phyloP scores from a whole-genome alignment of 37 sponge, comb jelly and placozoan species.

The Diacarnus erythraeanus region DNA sequence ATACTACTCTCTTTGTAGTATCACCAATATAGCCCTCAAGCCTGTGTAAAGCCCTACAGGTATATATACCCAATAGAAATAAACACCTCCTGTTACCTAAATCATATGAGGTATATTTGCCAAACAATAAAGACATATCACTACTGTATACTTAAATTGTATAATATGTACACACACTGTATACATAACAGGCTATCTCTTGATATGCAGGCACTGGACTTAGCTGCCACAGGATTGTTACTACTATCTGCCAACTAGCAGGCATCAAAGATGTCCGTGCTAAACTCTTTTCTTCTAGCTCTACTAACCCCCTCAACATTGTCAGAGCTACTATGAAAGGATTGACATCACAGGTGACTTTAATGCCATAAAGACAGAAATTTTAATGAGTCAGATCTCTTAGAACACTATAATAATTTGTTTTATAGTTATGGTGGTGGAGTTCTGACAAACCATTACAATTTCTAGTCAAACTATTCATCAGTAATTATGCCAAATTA shows the following conservation, averaged over 20 bases:
- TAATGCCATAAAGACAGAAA: too few species aligned
- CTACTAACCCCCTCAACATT: conserved; percentile 77
- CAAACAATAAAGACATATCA: too few species aligned
- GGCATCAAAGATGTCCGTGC: conserved; percentile 78
- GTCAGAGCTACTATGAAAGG: conserved; percentile 82
- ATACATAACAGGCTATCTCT: too few species aligned
- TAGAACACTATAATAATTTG: neutral
- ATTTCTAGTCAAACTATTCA: neutral
- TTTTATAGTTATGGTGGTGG: neutral
- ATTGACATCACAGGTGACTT: conserved; percentile 47
- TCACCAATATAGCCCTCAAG: too few species aligned
- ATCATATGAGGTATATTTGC: too few species aligned
- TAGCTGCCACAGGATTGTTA: conserved; percentile 71
- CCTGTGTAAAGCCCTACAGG: too few species aligned
- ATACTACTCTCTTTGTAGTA: too few species aligned
- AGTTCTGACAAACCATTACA: neutral
- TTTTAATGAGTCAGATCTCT: too few species aligned
- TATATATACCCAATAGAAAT: too few species aligned
- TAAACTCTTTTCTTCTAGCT: conserved; percentile 81
- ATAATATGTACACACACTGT: too few species aligned
- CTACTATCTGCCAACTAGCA: conserved; percentile 68
- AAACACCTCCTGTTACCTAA: too few species aligned
- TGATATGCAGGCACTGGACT: conserved; percentile 28
- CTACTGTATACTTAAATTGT: too few species aligned
- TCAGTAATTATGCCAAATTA: neutral